These are phyloP conservation scores for Pogoniulus pusillus DNA, from an alignment of 2,797 vertebrate species.

Conservation along the genomic window DNA sequence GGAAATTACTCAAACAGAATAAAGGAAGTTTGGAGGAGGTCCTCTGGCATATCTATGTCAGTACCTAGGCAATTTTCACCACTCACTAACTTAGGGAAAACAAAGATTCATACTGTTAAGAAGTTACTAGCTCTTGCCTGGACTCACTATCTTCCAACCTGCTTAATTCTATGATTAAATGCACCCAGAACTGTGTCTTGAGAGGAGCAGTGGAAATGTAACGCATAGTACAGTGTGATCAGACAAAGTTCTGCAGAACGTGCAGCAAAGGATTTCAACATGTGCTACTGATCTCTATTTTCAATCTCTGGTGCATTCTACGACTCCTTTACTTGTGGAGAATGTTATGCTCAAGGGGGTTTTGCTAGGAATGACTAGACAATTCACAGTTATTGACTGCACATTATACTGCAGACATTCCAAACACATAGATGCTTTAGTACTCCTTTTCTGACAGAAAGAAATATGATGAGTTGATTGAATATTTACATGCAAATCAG, in stretches of 20 bases:
- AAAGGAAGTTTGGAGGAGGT: neutral
- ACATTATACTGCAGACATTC: neutral
- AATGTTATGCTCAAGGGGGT: neutral
- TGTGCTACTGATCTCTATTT: neutral
- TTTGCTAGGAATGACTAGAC: neutral
- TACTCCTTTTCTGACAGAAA: neutral
- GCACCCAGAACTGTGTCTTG: neutral
- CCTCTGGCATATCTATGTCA: neutral
- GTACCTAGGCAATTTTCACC: neutral
- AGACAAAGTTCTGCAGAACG: conserved; percentile 20
- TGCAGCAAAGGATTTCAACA: neutral
- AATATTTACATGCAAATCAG: too few relatives aligned
- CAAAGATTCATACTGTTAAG: neutral
- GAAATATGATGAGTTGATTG: too few relatives aligned
- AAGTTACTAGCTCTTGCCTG: neutral
- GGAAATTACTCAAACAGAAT: neutral
- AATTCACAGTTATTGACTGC: conserved; percentile 3
- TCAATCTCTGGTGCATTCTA: neutral
- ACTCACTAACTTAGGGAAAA: neutral
- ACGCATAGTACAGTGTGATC: neutral
- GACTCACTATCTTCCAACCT: neutral
- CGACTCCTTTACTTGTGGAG: conserved; percentile 32
- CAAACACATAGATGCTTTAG: neutral
- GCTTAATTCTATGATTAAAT: too few relatives aligned
- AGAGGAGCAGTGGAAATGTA: neutral